Conservation (phyloP, 2,113 vertebrate species). For the Rallus limicola region DNA sequence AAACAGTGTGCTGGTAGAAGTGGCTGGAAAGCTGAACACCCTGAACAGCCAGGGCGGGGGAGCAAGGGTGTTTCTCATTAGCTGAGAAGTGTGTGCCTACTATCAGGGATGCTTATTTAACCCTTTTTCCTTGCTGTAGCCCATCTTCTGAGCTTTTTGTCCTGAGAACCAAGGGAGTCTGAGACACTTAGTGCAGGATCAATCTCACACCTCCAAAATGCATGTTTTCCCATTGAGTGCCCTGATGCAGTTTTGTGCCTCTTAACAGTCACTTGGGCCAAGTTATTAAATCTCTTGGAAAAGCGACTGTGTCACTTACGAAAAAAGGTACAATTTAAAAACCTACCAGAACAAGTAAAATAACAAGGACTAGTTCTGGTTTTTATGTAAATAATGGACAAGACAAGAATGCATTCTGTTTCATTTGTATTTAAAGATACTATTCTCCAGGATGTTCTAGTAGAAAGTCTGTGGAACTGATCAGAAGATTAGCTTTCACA, state of each 20-base stretch:
- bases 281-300: not conserved
- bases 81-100: not conserved
- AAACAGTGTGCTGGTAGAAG: not conserved
- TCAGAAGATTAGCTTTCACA: not conserved
- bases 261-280: not conserved
- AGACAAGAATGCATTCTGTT: not conserved
- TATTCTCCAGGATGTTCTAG: not conserved
- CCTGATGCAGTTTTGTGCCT: not conserved
- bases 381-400: not conserved
- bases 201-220: not conserved
- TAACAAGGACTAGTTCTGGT: not conserved
- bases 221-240: not conserved
- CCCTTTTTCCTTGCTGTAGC: not conserved
- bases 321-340: accelerated
- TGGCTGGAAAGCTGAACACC: not conserved
- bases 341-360: not conserved
- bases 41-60: not conserved
- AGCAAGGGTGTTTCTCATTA: accelerated
- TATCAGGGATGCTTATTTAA: not conserved
- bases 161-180: not conserved
- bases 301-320: accelerated
- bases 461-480: not conserved
- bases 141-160: not conserved
- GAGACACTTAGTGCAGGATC: no score
- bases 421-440: not conserved